Base-by-base conservation (phyloP, 2,797 vertebrate genomes). In the Lutjanus campechanus region DNA sequence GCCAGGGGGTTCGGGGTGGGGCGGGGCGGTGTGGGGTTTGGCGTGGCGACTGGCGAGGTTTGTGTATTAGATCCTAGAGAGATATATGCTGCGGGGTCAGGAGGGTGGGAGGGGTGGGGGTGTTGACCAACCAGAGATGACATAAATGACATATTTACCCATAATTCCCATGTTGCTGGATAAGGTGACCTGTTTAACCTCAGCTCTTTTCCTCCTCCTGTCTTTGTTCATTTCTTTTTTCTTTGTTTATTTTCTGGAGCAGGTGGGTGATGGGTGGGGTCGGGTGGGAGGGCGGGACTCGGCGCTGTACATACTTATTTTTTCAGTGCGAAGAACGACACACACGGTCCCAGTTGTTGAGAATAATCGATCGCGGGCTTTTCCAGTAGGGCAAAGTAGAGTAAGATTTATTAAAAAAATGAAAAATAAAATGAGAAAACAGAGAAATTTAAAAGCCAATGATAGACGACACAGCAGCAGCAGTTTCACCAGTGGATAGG, bases 281-380 rank as follows among this genome's bases (percentile, higher is more conserved):
- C 11, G 63, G 17, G 76, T 11, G 73, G 83, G 53, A 9, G 64
- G 29, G 64, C 0, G 46, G 82, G 79, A 86, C 82, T 93, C 88
- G 77, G 87, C 83, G 92, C 94, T 95, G 95, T 95, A 95, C 88
- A 95, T 95, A 95, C 89, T 95, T 94, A 78, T 95, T 95, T 93
- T 94, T 92, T 83, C 89, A 92, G 89, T 93, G 91, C 87, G 50
- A 89, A 69, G 63, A 87, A 81, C n/a, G 73, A 89, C 75, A 88
- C 60, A 60, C 68, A 61, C 40, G 50, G 80, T 80, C 82, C 69
- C 81, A 63, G 77, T 61, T 51, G 70, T 81, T 75, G 44, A 82
- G 81, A 85, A 73, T 61, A 71, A 82, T 71, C 29, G 51, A 76
- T 73, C 5, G 47, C 64, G 81, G 85, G 77, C 70, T 85, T 85